Evolutionary conservation across 53 echinoderm and acorn worm genomes (phyloP).

Genomic region (Paelopatides confundens): DNA sequence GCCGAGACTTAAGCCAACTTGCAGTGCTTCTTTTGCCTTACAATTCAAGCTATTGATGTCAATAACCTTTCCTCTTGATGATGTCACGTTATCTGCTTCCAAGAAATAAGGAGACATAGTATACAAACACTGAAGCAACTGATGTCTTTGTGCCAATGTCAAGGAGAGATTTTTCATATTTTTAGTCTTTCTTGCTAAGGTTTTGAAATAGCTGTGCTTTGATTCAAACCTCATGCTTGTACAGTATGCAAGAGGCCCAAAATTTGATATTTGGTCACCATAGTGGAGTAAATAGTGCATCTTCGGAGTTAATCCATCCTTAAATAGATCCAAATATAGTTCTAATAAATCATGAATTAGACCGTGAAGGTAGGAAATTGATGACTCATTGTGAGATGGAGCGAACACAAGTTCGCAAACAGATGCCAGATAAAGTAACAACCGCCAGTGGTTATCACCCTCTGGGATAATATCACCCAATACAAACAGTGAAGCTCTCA

Average conservation of each 20-base stretch:
- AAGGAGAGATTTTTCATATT: conserved; percentile 17
- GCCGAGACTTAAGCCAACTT: not conserved
- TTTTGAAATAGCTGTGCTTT: conserved; percentile 18
- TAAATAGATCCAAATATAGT: not conserved
- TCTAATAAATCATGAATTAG: not conserved
- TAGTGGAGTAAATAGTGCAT: conserved; percentile 12
- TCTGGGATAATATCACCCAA: conserved; percentile 32
- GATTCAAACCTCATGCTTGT: not conserved
- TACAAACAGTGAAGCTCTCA: conserved; percentile 29
- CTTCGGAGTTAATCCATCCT: not conserved
- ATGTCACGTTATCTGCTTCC: not conserved
- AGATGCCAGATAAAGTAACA: conserved; percentile 27
- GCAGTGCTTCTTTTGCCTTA: not conserved
- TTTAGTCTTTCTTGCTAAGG: not conserved
- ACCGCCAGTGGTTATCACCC: conserved; percentile 5
- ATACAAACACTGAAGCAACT: conserved; percentile 10
- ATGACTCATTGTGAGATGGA: conserved; percentile 22
- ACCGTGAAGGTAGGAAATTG: conserved; percentile 6
- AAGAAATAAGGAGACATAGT: not conserved
- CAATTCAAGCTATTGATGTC: not conserved
- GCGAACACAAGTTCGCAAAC: conserved; percentile 39
- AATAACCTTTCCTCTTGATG: not conserved
- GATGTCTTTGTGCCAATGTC: not conserved
- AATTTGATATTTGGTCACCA: conserved; percentile 1
- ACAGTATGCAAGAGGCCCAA: not conserved